Conservation (phyloP, 2,888 invertebrate genomes). For the Willowsia nigromaculata region DNA sequence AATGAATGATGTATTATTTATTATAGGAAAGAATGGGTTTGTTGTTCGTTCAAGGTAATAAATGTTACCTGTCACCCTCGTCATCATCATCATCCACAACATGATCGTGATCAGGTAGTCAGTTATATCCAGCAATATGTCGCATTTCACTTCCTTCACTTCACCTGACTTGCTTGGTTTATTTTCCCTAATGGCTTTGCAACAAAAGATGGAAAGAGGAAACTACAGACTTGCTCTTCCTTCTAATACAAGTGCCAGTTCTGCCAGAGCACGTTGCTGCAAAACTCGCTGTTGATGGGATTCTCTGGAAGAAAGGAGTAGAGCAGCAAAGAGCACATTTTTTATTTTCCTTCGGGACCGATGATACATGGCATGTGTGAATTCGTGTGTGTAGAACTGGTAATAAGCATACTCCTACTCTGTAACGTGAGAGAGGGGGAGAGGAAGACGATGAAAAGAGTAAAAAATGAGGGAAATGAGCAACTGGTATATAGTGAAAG, state of each 20-base stretch:
- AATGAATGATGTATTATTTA: neutral
- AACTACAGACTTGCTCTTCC: neutral
- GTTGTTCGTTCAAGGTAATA: slow-evolving; percentile 9
- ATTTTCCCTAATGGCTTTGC: neutral
- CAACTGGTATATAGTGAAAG: slow-evolving; percentile 45
- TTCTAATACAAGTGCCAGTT: neutral
- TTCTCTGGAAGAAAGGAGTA: neutral
- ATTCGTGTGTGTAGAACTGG: neutral
- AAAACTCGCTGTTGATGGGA: neutral
- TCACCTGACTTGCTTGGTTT: slow-evolving; percentile 22
- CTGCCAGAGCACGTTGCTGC: too few relatives aligned
- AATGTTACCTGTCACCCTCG: slow-evolving; percentile 31
- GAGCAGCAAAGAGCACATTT: slow-evolving; percentile 1
- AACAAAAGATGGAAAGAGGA: neutral
- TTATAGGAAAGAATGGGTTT: neutral
- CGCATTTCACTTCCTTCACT: slow-evolving; percentile 8
- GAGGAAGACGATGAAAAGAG: neutral
- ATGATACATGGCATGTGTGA: slow-evolving; percentile 38
- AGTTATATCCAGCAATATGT: slow-evolving; percentile 21
- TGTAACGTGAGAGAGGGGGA: neutral
- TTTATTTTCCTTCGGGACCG: slow-evolving; percentile 38
- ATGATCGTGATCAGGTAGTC: neutral
- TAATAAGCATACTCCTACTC: neutral
- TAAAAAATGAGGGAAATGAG: slow-evolving; percentile 44
- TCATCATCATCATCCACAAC: slow-evolving; percentile 3